A percentile compares a stretch with the other conserved stretches of the same genome.
Evolutionary conservation across 2,888 invertebrate genomes (phyloP).

Genomic region (Thereva nobilitata): DNA sequence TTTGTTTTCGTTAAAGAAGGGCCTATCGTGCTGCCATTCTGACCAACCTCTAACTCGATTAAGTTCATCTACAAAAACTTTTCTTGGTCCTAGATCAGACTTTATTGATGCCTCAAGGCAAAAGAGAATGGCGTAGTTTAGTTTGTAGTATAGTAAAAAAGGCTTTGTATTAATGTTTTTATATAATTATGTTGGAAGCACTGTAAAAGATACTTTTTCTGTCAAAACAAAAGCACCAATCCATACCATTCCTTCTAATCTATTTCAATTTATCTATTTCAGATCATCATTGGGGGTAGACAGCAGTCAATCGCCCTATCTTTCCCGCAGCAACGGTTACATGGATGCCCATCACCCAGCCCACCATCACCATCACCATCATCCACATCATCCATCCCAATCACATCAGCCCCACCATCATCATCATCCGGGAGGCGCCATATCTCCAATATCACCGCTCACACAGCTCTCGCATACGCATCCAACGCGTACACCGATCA

Average conservation of each 20-base stretch:
- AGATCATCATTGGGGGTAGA: conserved; percentile 43
- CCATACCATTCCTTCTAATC: not conserved
- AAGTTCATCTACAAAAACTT: too few relatives aligned
- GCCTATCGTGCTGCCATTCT: too few relatives aligned
- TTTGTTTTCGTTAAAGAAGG: too few relatives aligned
- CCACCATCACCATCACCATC: conserved; percentile 51
- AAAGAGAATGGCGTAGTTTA: too few relatives aligned
- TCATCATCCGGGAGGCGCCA: conserved; percentile 53
- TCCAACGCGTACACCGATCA: conserved; percentile 61
- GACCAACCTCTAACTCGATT: too few relatives aligned
- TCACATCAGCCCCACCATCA: conserved; percentile 44
- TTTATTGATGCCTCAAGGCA: too few relatives aligned
- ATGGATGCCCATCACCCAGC: conserved; percentile 52
- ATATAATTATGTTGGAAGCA: too few relatives aligned
- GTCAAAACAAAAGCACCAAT: not conserved
- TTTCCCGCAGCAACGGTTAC: conserved; percentile 49
- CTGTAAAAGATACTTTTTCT: too few relatives aligned
- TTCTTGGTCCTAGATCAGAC: too few relatives aligned
- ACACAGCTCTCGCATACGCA: conserved; percentile 59
- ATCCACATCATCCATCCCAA: conserved; percentile 48
- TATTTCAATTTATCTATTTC: conserved; percentile 3
- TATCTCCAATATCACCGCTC: conserved; percentile 59
- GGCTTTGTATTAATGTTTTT: too few relatives aligned
- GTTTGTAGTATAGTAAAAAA: too few relatives aligned
- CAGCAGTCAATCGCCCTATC: conserved; percentile 36